Evolutionary conservation across 2,113 vertebrate genomes (phyloP).

Genomic region (Saimiri boliviensis): DNA sequence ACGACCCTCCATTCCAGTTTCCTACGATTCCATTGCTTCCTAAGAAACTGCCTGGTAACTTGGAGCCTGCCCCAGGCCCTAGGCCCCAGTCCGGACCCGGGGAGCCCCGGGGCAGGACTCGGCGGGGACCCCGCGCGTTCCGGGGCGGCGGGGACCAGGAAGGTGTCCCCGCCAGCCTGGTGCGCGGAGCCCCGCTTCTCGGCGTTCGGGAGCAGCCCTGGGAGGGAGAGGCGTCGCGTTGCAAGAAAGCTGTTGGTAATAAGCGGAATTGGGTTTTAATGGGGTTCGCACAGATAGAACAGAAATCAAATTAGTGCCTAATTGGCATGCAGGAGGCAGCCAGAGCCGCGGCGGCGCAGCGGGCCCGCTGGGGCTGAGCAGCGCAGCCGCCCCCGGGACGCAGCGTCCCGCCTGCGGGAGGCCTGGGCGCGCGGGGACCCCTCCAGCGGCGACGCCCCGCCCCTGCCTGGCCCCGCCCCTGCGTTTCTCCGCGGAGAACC

Average conservation of each 20-base stretch:
- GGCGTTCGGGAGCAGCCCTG: neutral
- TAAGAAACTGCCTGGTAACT: neutral
- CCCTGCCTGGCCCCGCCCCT: too few species aligned
- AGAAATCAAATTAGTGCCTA: conserved; percentile 78
- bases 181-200: neutral
- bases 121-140: neutral
- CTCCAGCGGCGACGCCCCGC: neutral
- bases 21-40: neutral
- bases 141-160: neutral
- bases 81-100: neutral
- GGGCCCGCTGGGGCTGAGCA: neutral
- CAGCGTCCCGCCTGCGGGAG: neutral
- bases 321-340: conserved; percentile 60
- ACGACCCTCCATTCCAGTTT: neutral
- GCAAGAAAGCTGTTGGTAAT: conserved; percentile 73
- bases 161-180: neutral
- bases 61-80: too few species aligned
- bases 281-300: conserved; percentile 68
- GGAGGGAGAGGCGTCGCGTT: conserved; percentile 36
- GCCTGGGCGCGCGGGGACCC: fast-evolving
- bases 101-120: neutral
- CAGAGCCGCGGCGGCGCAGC: neutral
- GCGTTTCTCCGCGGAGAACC: neutral
- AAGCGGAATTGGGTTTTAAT: conserved; percentile 79
- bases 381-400: neutral